Conservation (phyloP, 2,113 vertebrate genomes). For the Megaceryle maxima region DNA sequence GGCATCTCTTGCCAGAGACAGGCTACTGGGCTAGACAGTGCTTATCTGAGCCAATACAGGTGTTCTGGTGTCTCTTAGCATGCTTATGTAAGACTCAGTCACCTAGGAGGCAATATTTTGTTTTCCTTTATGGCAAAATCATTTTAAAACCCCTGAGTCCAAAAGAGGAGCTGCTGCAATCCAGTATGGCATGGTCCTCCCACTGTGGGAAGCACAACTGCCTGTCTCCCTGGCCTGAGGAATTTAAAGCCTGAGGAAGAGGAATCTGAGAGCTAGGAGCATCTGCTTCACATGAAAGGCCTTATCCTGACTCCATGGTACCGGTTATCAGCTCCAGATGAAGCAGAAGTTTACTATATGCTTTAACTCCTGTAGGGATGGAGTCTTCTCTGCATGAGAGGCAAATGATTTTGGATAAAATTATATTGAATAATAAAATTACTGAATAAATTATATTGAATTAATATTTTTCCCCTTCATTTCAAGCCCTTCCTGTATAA, state of each 20-base stretch:
- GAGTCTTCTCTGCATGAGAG: neutral
- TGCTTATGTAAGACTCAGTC: neutral
- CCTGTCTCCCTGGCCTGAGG: neutral
- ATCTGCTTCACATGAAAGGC: neutral
- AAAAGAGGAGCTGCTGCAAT: neutral
- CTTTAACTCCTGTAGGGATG: neutral
- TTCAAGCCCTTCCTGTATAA: neutral
- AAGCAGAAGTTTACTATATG: neutral
- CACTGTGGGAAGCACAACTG: neutral
- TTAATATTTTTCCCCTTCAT: neutral
- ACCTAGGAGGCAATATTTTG: neutral
- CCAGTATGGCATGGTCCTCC: neutral
- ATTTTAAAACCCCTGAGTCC: neutral
- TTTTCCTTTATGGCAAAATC: neutral
- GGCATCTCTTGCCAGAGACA: neutral
- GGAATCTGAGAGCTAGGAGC: fast-evolving
- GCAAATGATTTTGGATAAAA: neutral
- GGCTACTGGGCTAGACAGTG: neutral
- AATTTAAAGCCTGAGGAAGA: too few relatives aligned
- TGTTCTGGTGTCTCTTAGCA: neutral
- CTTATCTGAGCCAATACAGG: neutral
- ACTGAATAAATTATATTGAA: neutral
- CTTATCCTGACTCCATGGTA: fast-evolving
- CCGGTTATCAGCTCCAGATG: neutral
- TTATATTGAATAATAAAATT: neutral